Evolutionary conservation across 2,888 invertebrate species (phyloP).

Genomic region (Nymphalis polychloros): DNA sequence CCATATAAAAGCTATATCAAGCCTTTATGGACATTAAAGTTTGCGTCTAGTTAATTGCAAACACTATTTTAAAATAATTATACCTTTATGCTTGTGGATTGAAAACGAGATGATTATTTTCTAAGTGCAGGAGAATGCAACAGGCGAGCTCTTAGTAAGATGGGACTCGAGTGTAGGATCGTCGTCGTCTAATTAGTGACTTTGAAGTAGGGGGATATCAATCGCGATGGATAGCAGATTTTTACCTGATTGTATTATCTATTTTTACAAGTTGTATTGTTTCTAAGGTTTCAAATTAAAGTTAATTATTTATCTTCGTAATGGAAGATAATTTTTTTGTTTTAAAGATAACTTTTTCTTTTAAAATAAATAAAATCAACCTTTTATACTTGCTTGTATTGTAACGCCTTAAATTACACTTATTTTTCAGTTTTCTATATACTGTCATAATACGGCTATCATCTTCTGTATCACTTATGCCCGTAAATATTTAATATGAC

Average conservation of each 20-base stretch:
- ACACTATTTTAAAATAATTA: neutral
- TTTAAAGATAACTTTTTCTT: no score
- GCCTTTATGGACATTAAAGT: neutral
- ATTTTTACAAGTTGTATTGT: neutral
- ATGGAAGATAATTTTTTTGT: no score
- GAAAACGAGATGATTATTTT: conserved; percentile 4
- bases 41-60: neutral
- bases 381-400: no score
- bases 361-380: no score
- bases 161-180: conserved; percentile 3
- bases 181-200: conserved; percentile 11
- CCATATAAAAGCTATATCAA: neutral
- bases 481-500: no score
- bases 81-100: neutral
- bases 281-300: no score
- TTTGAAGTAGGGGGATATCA: conserved; percentile 3
- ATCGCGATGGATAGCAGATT: neutral
- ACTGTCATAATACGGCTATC: no score
- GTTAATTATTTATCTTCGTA: no score
- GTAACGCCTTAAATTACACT: no score
- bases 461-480: no score
- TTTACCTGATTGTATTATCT: neutral
- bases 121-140: conserved; percentile 11
- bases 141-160: conserved; percentile 14
- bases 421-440: no score